A percentile compares a stretch with the other conserved stretches of the same genome.
Conservation (phyloP, 2,113 vertebrate species). For the Xerus inauris region DNA sequence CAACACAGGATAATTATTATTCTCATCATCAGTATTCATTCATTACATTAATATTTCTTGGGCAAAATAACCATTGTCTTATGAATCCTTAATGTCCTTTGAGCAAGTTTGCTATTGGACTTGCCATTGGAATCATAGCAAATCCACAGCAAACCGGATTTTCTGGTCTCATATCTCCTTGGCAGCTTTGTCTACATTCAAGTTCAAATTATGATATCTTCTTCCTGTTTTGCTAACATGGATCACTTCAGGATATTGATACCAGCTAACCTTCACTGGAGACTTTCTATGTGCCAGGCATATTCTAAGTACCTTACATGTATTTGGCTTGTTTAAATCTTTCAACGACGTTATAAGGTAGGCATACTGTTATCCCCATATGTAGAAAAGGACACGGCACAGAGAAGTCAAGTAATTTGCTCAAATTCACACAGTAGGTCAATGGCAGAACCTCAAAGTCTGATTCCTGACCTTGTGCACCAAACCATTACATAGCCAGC, state of each 20-base stretch:
- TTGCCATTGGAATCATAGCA: not conserved
- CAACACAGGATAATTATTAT: not conserved
- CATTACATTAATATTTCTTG: slow-evolving; percentile 5
- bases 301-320: not conserved
- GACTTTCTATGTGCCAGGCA: not conserved
- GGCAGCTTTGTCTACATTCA: not conserved
- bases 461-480: fast-evolving
- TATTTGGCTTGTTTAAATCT: not conserved
- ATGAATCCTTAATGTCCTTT: not conserved
- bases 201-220: not conserved
- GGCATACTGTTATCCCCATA: not conserved
- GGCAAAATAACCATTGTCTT: not conserved
- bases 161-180: not conserved
- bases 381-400: not conserved
- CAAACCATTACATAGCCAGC: fast-evolving
- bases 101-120: not conserved
- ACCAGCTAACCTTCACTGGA: not conserved
- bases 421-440: not conserved
- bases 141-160: not conserved
- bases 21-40: not conserved
- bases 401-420: not conserved
- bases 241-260: not conserved
- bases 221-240: not conserved
- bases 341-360: not conserved
- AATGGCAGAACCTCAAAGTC: fast-evolving